Percentiles rank a stretch among this genome's conserved stretches.
Conservation (phyloP, 2,113 vertebrate species). For the Neodon shergylaensis region DNA sequence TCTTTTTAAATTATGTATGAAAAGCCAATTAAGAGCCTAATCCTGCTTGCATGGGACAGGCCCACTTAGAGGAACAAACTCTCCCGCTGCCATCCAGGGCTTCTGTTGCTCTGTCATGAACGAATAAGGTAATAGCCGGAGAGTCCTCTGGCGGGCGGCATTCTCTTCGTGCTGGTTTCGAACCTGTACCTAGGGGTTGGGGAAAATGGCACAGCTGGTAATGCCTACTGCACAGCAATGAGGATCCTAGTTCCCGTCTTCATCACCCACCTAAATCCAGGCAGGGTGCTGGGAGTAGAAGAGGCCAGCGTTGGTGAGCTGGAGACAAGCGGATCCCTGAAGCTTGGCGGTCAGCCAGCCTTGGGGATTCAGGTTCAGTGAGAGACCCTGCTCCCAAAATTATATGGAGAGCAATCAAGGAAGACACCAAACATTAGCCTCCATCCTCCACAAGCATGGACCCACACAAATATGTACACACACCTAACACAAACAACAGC, state of each 20-base stretch:
- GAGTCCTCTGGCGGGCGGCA: neutral
- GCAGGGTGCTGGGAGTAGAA: neutral
- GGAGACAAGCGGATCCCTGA: neutral
- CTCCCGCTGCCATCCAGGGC: neutral
- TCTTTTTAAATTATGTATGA: conserved; percentile 32
- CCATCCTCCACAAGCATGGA: neutral
- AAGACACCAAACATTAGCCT: neutral
- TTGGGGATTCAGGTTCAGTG: neutral
- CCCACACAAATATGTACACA: neutral
- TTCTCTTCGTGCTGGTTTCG: neutral
- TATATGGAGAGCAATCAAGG: neutral
- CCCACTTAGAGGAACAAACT: neutral
- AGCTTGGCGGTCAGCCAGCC: neutral
- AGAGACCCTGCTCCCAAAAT: neutral
- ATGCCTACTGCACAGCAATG: neutral
- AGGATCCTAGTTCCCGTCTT: accelerated
- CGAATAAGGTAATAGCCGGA: neutral
- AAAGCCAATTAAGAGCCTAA: conserved; percentile 17
- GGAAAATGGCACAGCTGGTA: neutral
- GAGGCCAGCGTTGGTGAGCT: neutral
- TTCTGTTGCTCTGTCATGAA: neutral
- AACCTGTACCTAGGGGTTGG: neutral
- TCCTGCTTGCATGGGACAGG: neutral
- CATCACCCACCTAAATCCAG: neutral
- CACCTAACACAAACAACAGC: neutral